phyloP scores from a whole-genome alignment of 2,113 vertebrate genomes.

The Bubo scandiacus region DNA sequence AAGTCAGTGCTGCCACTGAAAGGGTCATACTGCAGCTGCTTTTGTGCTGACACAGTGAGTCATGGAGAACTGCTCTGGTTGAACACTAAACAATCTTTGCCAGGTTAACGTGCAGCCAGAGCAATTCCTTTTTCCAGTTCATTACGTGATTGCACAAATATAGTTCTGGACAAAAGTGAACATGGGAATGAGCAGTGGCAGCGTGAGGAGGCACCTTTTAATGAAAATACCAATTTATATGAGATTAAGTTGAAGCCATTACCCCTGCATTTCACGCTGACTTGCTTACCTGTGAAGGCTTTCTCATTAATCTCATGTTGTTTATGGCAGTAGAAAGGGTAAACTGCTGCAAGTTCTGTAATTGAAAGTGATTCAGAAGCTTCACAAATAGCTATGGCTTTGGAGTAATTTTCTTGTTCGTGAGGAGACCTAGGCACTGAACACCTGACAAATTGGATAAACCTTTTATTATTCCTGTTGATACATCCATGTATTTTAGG shows the following conservation, averaged over 20 bases:
- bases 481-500: neutral
- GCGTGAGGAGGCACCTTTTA: neutral
- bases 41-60: neutral
- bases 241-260: neutral
- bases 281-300: neutral
- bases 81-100: neutral
- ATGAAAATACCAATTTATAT: neutral
- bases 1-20: neutral
- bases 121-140: neutral
- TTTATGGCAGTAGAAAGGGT: neutral
- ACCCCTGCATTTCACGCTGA: neutral
- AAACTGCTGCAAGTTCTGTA: neutral
- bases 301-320: neutral
- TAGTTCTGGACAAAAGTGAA: neutral
- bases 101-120: neutral
- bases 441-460: neutral
- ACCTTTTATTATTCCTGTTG: neutral
- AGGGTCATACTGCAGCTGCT: neutral
- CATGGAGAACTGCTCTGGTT: neutral
- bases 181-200: neutral
- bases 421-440: neutral
- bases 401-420: neutral
- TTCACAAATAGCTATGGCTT: neutral
- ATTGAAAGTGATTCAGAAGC: neutral
- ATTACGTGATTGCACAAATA: neutral